phyloP scores from a whole-genome alignment of 2,797 vertebrate genomes.

The Phyllotis vaccarum region DNA sequence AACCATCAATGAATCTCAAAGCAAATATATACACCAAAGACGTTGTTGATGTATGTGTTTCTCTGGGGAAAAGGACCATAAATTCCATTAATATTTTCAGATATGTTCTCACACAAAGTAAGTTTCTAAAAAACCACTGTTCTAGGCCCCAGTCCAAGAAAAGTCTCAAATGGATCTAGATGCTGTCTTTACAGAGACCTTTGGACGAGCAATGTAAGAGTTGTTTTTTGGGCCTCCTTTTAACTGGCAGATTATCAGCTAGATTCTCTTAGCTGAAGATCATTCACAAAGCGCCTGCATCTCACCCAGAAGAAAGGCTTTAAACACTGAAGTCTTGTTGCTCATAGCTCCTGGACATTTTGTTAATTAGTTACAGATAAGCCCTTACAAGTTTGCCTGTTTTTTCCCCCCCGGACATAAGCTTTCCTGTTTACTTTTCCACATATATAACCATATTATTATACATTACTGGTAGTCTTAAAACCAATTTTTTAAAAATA shows the following conservation, averaged over 20 bases:
- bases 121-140: not conserved
- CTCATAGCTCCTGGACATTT: not conserved
- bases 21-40: constrained; percentile 8
- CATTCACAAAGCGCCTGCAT: not conserved
- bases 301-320: not conserved
- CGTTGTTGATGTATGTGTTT: not conserved
- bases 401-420: not conserved
- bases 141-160: not conserved
- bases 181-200: not conserved
- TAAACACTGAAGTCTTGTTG: not conserved
- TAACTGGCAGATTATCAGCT: not conserved
- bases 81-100: constrained; percentile 36
- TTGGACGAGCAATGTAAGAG: not conserved
- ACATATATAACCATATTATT: not conserved
- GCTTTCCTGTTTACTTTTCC: not conserved
- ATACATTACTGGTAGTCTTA: not conserved
- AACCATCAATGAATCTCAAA: not conserved
- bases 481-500: not conserved
- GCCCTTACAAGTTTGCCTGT: not conserved
- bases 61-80: not conserved
- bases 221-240: not conserved
- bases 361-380: not conserved
- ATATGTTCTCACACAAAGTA: not conserved
- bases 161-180: not conserved
- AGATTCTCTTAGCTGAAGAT: not conserved